Evolutionary conservation across 2,888 invertebrate genomes (phyloP), one percentile per base, ranked within the genome.

Genomic region (Glyphotaelius pellucidus): DNA sequence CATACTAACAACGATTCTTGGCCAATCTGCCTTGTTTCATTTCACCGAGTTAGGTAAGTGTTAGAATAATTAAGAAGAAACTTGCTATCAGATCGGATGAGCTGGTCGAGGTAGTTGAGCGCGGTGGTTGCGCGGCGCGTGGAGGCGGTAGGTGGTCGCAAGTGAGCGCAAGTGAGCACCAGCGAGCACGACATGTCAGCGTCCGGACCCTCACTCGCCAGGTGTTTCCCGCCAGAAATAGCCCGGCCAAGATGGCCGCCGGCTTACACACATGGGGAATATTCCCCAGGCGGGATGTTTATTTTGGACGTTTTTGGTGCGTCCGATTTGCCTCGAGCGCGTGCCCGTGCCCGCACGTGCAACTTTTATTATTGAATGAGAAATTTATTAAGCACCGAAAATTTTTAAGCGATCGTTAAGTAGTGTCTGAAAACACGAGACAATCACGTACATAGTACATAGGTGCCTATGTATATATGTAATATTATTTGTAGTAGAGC

Each of bases 281-380:
- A 85, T 85, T 85, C 85, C 85, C 85, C 38, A 85, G 85, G 35
- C 85, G 85, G 85, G 85, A 85, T 35, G 85, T 85, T 85, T 85
- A 85, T 85, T 85, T 85, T 85, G 25, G 38, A 85, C 85, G 85
- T 38, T 85, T 85, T 85, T 85, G 85, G 85, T 85, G 25, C 67
- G 67, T 67, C n/a, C 85, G 85, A 85, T 85, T 85, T 38, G 85
- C 85, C 35, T 38, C 85, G 85, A 85, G 85, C 85, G n/a, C 85
- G 85, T 38, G 85, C 85, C 35, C 32, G 32, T 32, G 25, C n/a
- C 38, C 85, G 85, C 85, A 85, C 85, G 85, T 85, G 85, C 85
- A n/a, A 25, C 67, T n/a, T 25, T 67, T 67, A 67, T 67, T 67
- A 25, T 67, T 67, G n/a, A 52, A 52, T 52, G 52, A 67, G 25